phyloP scores from a whole-genome alignment of 2,888 invertebrate species.

The Zootermopsis nevadensis region DNA sequence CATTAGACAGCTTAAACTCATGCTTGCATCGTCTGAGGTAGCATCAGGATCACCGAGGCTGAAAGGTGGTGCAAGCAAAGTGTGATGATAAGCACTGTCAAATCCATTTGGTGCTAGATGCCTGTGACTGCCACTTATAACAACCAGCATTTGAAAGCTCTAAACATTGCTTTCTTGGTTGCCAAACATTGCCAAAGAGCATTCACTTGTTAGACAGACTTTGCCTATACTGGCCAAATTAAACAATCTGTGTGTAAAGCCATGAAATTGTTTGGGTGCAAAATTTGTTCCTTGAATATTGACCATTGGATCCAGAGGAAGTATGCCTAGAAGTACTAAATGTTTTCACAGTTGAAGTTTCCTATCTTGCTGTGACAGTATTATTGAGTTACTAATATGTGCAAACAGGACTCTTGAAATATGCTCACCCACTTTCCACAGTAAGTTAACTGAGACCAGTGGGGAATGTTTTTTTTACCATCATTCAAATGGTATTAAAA shows the following conservation, averaged over 20 bases:
- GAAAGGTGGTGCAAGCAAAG: neutral
- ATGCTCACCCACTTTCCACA: too few relatives aligned
- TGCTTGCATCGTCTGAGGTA: conserved; percentile 51
- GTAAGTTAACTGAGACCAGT: too few relatives aligned
- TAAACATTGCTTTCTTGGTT: too few relatives aligned
- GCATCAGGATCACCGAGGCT: conserved; percentile 39
- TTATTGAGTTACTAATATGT: too few relatives aligned
- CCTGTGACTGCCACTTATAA: neutral
- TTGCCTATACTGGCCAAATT: neutral
- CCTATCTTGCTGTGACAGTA: neutral
- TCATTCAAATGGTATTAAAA: too few relatives aligned
- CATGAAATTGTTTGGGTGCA: neutral
- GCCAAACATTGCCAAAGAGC: neutral
- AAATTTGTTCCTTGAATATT: neutral
- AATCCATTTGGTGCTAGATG: conserved; percentile 22
- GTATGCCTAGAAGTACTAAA: neutral
- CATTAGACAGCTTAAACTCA: conserved; percentile 53
- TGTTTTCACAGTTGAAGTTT: neutral
- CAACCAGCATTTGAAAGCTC: too few relatives aligned
- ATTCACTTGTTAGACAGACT: neutral
- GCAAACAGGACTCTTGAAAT: too few relatives aligned
- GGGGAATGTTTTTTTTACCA: too few relatives aligned
- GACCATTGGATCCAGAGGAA: neutral
- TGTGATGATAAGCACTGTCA: too few relatives aligned
- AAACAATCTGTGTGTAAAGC: neutral